phyloP scores from a whole-genome alignment of 2,797 vertebrate genomes.

The Myotis myotis region DNA sequence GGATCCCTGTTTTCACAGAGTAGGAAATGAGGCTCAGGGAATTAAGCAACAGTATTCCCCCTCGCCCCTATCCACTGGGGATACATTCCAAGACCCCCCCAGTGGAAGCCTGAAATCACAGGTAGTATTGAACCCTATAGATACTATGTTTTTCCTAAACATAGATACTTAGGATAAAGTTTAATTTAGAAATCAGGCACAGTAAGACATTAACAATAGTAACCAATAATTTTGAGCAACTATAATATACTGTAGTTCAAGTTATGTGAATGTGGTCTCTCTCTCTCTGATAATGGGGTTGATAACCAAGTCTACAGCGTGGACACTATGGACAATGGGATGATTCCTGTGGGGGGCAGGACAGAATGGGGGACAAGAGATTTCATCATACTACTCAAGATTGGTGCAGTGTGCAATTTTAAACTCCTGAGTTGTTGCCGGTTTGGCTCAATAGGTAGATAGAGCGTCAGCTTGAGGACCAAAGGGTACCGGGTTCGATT shows the following conservation, averaged over 20 bases:
- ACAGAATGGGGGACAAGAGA: neutral
- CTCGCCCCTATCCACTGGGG: neutral
- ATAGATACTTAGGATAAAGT: neutral
- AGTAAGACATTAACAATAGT: neutral
- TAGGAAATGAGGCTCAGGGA: constrained; percentile 25
- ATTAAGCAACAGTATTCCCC: neutral
- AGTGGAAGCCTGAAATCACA: neutral
- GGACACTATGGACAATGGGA: neutral
- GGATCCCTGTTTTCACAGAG: neutral
- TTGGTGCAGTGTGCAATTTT: neutral
- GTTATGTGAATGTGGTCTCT: neutral
- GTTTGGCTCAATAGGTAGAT: no score
- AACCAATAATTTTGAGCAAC: neutral
- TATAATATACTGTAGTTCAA: neutral
- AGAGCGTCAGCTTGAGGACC: no score
- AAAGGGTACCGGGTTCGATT: no score
- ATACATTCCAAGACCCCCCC: neutral
- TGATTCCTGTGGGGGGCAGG: neutral
- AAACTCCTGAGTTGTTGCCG: neutral
- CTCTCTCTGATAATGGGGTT: neutral
- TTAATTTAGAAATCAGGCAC: neutral
- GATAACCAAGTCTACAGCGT: neutral
- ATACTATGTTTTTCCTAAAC: neutral
- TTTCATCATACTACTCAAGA: neutral
- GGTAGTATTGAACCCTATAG: neutral